Evolutionary conservation across 2,888 invertebrate genomes (phyloP), one percentile per base, ranked within the genome.

Genomic region (Drosophila koepferae): DNA sequence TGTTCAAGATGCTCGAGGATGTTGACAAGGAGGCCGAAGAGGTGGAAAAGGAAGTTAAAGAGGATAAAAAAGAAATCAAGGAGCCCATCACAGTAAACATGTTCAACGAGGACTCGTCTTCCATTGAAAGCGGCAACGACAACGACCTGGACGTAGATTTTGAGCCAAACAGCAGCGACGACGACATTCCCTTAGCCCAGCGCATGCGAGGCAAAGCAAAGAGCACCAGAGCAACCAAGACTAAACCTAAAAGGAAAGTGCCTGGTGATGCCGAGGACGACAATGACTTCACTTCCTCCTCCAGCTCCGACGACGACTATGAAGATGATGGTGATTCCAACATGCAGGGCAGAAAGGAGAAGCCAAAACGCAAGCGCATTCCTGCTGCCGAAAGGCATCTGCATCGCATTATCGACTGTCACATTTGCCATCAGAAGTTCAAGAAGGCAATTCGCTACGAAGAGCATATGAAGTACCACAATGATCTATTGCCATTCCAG

Each of bases 391-490:
- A 89, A 54, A 82, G 87, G 3, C 91, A 92, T 46, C 70, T 91
- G 63, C 91, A 91, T 74, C 85, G 85, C n/a, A 88, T 87, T 38
- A 91, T 92, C 41, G 89, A 92, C 55, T 92, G 92, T 58, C 90
- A 92, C 51, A 91, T 92, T 53, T 92, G 92, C 49, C 91, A 92
- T 23, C 91, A 92, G 68, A 91, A 88, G 46, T 92, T 92, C 60
- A 91, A 91, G 49, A 92, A 92, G 65, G 80, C 82, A 8, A 87
- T 87, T 36, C 86, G 91, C 44, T 91, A 92, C 41, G 87, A 91
- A 63, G 91, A 91, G 58, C 92, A 92, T 44, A 92, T 92, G 92
- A 91, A 91, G 34, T 88, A 89, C 43, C 92, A 92, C 77, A 89
- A 92, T 66, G 92, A 92, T 71, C 79, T 91, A 38, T 70, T 91